Evolutionary conservation across 2,888 invertebrate genomes (phyloP), one percentile per base, ranked within the genome.

Genomic region (Oxytorus armatus): DNA sequence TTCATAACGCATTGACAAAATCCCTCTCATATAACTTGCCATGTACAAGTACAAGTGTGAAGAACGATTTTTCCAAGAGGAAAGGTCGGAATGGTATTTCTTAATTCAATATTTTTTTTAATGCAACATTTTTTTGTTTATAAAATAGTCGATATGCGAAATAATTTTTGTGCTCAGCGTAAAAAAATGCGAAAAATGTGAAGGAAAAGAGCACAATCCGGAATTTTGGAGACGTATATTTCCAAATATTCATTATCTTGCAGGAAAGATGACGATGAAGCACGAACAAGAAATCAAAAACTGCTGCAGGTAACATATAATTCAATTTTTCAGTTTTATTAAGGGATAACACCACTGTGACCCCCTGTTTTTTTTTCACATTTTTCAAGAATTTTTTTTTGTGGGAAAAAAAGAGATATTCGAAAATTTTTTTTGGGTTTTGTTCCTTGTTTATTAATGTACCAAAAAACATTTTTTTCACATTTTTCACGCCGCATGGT

Each of bases 241-340:
- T 42, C 16, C 10, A 33, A 44, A 66, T 33, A 57, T 39, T 23
- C 70, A 5, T n/a, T 69, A n/a, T 68, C 23, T 33, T 16, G 25
- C 23, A 59, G 42, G 57, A 79, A 23, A 78, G 84, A 86, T 55
- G 82, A 84, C 55, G 84, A 88, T 61, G 80, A 85, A 69, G 86
- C 89, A 23, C 74, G 79, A 63, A 55, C 75, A 73, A 87, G 91
- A 68, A 91, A 91, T 86, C 84, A 82, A 61, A 84, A 83, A 77
- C 82, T 91, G 69, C 77, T 91, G 63, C 88, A 90, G 89, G 91
- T 91, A 85, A 10, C 77, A 44, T 25, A 36, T 25, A 49, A 25
- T 66, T 33, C n/a, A n/a, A n/a, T n/a, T 11, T 23, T 36, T 66
- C 51, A 51, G 18, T 14, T 39, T 21, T 16, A 8, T n/a, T 66